Conservation (phyloP, 2,888 invertebrate species). For the Lepidocyrtoides sp. region DNA sequence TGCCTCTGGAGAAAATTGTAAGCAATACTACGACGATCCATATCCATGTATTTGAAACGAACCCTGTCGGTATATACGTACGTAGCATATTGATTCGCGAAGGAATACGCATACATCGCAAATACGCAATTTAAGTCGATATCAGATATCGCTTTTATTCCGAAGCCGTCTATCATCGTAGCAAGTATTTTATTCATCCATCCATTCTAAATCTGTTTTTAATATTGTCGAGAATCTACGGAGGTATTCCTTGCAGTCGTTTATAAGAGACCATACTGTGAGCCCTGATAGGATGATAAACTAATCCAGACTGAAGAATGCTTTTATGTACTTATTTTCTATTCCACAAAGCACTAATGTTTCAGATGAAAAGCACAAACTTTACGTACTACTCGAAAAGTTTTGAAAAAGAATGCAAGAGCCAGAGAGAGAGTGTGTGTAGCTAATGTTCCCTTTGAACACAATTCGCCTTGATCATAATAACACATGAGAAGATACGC, state of each 20-base stretch:
- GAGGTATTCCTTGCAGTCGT: not conserved
- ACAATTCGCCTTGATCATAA: not conserved
- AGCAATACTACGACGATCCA: not conserved
- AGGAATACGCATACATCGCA: too few relatives aligned
- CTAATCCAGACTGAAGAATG: not conserved
- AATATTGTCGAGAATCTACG: not conserved
- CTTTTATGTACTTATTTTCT: not conserved
- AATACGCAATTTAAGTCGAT: too few relatives aligned
- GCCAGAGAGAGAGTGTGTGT: not conserved
- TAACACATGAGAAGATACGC: not conserved
- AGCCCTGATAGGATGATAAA: not conserved
- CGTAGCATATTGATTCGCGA: too few relatives aligned
- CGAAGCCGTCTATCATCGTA: too few relatives aligned
- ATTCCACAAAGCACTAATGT: not conserved
- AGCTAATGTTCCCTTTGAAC: not conserved
- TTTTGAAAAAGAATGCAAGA: not conserved
- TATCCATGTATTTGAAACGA: too few relatives aligned
- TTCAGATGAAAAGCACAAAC: not conserved
- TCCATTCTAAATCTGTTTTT: not conserved
- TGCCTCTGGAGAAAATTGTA: not conserved
- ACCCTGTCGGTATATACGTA: too few relatives aligned
- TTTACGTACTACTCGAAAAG: not conserved
- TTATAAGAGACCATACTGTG: not conserved
- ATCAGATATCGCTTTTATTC: too few relatives aligned
- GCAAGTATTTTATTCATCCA: not conserved